A percentile compares a stretch with the other conserved stretches of the same genome.
Conservation (phyloP, 2,888 invertebrate species). For the Metalampra italica region DNA sequence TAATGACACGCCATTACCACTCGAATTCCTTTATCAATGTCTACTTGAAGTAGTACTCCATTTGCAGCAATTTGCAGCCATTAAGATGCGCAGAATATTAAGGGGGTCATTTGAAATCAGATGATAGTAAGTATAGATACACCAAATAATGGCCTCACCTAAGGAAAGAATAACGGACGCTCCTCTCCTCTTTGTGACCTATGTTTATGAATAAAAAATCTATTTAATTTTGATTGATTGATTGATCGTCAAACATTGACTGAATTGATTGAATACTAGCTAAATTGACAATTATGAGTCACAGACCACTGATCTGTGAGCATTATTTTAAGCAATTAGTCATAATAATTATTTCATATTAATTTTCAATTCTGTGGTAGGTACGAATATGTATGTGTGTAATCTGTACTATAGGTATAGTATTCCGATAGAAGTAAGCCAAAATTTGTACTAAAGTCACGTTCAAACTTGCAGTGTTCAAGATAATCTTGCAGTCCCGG, state of each 20-base stretch:
- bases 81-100: neutral
- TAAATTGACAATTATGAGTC: too few species aligned
- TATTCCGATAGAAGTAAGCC: constrained; percentile 21
- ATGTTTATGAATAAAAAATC: too few species aligned
- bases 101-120: neutral
- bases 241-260: too few species aligned
- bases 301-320: too few species aligned
- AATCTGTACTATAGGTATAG: constrained; percentile 11
- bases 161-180: too few species aligned
- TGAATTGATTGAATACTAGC: too few species aligned
- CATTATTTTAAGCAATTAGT: too few species aligned
- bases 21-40: neutral
- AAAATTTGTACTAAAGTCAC: constrained; percentile 36
- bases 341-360: too few species aligned
- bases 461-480: constrained; percentile 9
- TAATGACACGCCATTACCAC: neutral
- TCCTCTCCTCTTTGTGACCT: too few species aligned
- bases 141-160: neutral
- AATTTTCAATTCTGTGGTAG: too few species aligned
- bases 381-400: neutral
- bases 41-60: neutral
- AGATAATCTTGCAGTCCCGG: constrained; percentile 10
- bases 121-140: neutral
- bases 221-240: too few species aligned
- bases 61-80: neutral